Evolutionary conservation across 2,888 invertebrate species (phyloP).

Genomic region (Morpho helenor): DNA sequence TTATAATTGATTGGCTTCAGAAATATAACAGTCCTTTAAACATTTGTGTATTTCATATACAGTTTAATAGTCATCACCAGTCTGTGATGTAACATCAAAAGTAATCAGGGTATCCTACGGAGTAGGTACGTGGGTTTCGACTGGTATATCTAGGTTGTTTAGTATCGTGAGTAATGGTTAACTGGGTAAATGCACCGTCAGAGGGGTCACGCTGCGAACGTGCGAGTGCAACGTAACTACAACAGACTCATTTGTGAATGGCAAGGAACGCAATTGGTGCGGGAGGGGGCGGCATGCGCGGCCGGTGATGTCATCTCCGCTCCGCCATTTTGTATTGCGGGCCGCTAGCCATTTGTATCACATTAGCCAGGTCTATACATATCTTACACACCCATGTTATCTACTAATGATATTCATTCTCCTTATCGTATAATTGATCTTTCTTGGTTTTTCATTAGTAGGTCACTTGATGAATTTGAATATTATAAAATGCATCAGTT

Average conservation of each 20-base stretch:
- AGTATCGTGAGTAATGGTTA: constrained; percentile 16
- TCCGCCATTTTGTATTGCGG: constrained; percentile 41
- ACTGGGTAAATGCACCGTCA: constrained; percentile 38
- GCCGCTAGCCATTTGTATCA: constrained; percentile 26
- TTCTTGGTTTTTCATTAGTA: neutral
- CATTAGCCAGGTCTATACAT: neutral
- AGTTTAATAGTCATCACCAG: no score
- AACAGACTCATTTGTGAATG: constrained; percentile 45
- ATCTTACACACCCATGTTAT: neutral
- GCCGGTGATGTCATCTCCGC: constrained; percentile 59
- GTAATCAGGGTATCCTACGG: no score
- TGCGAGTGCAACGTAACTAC: constrained; percentile 45
- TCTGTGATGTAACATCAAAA: no score
- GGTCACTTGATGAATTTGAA: constrained; percentile 3
- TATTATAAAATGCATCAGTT: constrained; percentile 5
- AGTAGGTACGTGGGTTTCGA: no score
- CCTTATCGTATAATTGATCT: neutral
- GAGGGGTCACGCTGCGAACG: constrained; percentile 40
- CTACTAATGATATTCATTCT: neutral
- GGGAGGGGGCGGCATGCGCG: constrained; percentile 38
- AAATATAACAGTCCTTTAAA: no score
- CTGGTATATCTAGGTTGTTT: no score
- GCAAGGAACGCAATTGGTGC: constrained; percentile 32
- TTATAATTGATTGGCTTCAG: no score
- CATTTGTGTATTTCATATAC: no score